Conservation (phyloP, 2,113 vertebrate species). For the Gambusia affinis region DNA sequence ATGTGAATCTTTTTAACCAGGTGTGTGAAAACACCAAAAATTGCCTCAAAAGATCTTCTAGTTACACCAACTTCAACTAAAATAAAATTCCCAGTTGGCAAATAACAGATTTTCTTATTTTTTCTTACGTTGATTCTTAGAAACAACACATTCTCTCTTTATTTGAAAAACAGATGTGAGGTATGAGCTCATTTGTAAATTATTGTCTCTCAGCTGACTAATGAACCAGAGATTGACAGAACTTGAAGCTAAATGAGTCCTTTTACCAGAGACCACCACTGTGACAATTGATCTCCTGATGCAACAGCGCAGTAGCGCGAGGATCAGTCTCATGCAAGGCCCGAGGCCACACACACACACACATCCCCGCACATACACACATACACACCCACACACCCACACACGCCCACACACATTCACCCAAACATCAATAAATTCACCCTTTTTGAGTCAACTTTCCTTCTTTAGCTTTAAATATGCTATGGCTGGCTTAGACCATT, state of each 20-base stretch:
- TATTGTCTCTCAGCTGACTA: constrained; percentile 56
- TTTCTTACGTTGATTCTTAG: background rate
- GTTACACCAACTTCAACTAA: background rate
- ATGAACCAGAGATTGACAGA: constrained; percentile 3
- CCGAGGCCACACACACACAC: constrained; percentile 16
- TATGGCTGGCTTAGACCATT: background rate
- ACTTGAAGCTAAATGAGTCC: constrained; percentile 30
- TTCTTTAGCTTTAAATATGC: background rate
- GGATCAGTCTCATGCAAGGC: constrained; percentile 50
- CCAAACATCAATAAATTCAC: too few relatives aligned
- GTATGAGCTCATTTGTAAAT: background rate
- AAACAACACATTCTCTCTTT: constrained; percentile 45
- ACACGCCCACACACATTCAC: background rate
- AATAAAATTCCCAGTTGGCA: background rate
- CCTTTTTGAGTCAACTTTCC: background rate
- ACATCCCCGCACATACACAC: constrained; percentile 1
- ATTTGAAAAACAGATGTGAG: constrained; percentile 16
- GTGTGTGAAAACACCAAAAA: too few relatives aligned
- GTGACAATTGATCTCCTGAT: constrained; percentile 68
- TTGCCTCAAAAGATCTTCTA: too few relatives aligned
- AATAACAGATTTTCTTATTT: background rate
- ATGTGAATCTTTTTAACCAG: too few relatives aligned
- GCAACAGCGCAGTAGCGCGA: constrained; percentile 18
- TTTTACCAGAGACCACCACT: constrained; percentile 44
- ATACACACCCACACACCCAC: background rate